phyloP scores from a whole-genome alignment of 2,113 vertebrate genomes.

The Sceloporus undulatus region DNA sequence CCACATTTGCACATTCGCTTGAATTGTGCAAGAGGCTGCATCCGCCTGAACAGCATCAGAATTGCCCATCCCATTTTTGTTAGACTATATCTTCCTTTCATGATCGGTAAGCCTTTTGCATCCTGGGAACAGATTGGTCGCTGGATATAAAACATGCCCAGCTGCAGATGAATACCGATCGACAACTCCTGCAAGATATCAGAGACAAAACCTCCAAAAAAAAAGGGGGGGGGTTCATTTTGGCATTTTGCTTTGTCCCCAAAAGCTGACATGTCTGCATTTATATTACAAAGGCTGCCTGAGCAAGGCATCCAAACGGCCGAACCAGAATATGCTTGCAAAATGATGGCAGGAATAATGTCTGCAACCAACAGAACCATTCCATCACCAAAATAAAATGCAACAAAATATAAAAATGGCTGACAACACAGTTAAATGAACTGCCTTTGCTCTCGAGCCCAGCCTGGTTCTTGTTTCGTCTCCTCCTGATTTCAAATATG shows the following conservation, averaged over 20 bases:
- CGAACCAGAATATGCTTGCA: background rate
- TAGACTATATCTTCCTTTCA: background rate
- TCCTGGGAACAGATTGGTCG: background rate
- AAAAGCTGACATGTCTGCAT: background rate
- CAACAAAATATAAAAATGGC: conserved; percentile 19
- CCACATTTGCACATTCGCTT: no score
- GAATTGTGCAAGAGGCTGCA: background rate
- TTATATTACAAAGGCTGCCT: background rate
- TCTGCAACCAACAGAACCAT: background rate
- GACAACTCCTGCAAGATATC: no score
- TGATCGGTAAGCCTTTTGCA: background rate
- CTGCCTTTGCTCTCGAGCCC: conserved; percentile 2
- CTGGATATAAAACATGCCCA: background rate
- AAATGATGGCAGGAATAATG: background rate
- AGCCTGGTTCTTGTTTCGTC: background rate
- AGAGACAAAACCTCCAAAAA: no score
- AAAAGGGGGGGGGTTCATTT: background rate
- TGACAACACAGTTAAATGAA: background rate
- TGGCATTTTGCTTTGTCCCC: background rate
- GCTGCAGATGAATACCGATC: background rate
- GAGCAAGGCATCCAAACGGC: background rate
- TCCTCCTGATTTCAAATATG: no score
- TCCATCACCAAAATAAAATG: background rate
- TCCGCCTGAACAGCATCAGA: background rate
- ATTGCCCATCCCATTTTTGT: no score